A percentile compares a stretch with the other conserved stretches of the same genome.
Conservation (phyloP, 2,888 invertebrate genomes). For the Metellina segmentata region DNA sequence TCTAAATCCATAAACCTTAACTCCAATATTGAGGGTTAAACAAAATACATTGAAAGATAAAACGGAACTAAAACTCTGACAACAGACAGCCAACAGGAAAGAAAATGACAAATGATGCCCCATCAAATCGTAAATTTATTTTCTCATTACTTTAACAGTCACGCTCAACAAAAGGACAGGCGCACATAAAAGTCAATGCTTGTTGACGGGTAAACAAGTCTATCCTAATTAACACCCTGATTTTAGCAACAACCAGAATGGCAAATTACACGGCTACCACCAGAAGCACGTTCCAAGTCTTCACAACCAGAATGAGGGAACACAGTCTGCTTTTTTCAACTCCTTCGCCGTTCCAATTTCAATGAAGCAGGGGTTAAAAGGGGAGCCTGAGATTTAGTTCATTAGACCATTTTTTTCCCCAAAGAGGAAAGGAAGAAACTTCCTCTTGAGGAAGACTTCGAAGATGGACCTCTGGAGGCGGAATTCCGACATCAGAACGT, state of each 20-base stretch:
- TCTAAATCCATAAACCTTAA: too few species aligned
- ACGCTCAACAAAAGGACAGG: background rate
- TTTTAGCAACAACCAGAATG: constrained; percentile 20
- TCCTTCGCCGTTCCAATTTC: constrained; percentile 36
- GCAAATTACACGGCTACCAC: constrained; percentile 29
- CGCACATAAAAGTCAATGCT: background rate
- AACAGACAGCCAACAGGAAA: too few species aligned
- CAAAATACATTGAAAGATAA: too few species aligned
- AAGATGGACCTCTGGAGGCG: constrained; percentile 16
- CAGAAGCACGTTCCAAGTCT: background rate
- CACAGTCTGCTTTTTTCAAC: background rate
- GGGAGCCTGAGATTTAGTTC: constrained; percentile 56
- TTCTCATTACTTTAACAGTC: background rate
- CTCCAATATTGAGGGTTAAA: too few species aligned
- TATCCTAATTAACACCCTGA: background rate
- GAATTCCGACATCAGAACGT: constrained; percentile 25
- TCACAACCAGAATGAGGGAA: background rate
- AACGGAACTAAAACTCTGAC: too few species aligned
- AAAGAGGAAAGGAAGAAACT: constrained; percentile 37
- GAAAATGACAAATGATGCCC: too few species aligned
- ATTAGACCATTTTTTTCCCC: constrained; percentile 48
- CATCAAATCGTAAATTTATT: background rate
- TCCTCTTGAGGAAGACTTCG: constrained; percentile 24
- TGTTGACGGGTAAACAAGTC: constrained; percentile 13
- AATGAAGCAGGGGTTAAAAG: constrained; percentile 47